Evolutionary conservation across 1,140 invertebrate genomes (phyloP).

Genomic region (Pomacea maculata): DNA sequence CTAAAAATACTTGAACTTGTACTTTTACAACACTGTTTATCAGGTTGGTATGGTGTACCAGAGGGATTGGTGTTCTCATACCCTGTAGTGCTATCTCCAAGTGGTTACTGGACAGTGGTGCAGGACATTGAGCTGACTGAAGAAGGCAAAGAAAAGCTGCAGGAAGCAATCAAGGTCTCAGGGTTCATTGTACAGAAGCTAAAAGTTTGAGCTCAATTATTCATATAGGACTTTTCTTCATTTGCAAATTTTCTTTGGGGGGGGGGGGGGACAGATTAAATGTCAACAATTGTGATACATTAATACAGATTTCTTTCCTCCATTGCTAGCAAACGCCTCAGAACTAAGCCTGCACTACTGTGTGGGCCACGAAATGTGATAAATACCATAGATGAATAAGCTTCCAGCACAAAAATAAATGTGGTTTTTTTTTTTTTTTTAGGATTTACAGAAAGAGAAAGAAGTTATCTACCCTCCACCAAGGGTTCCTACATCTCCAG

Average conservation of each 20-base stretch:
- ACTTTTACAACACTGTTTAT: not conserved
- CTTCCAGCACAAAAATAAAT: no score
- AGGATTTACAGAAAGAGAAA: conserved; percentile 45
- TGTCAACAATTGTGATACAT: no score
- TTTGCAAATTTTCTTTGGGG: no score
- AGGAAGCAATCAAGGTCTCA: conserved; percentile 37
- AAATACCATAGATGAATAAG: no score
- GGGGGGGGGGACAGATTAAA: no score
- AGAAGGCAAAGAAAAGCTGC: conserved; percentile 49
- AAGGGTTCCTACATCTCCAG: conserved; percentile 30
- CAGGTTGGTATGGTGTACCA: conserved; percentile 63
- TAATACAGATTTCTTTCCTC: no score
- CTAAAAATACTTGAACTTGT: no score
- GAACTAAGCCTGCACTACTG: not conserved
- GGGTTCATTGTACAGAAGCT: no score
- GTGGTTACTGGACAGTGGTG: conserved; percentile 59
- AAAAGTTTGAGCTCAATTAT: no score
- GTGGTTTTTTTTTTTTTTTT: not conserved
- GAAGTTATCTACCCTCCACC: conserved; percentile 48
- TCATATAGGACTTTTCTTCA: no score
- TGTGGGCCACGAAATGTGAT: no score
- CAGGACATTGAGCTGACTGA: conserved; percentile 55
- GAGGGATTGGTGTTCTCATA: conserved; percentile 59
- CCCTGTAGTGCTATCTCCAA: conserved; percentile 56
- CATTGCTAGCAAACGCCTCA: not conserved